phyloP scores from a whole-genome alignment of 2,113 vertebrate genomes.

The Macroglossus sobrinus region DNA sequence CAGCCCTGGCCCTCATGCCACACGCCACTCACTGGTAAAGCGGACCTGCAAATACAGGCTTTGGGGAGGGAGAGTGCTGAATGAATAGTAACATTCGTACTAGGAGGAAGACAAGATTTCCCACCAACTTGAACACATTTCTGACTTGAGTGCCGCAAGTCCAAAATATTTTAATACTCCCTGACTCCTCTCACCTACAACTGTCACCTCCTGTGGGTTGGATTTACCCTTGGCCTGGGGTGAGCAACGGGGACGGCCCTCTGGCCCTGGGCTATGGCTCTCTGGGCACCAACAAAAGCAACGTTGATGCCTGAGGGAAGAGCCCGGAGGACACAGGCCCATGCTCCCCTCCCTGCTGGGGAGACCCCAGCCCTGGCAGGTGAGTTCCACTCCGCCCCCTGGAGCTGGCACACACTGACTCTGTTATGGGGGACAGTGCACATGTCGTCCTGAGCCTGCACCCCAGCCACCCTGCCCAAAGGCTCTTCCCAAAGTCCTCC shows the following conservation, averaged over 20 bases:
- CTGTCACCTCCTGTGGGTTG: fast-evolving
- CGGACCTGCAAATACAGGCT: not conserved
- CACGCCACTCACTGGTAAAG: not conserved
- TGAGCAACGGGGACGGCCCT: not conserved
- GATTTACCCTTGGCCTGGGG: not conserved
- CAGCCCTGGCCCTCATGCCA: not conserved
- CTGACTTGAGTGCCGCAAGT: not conserved
- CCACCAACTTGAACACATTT: not conserved
- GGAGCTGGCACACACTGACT: not conserved
- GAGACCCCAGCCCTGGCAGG: not conserved
- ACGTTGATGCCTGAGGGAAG: not conserved
- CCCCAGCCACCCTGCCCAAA: too few species aligned
- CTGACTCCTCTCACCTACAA: not conserved
- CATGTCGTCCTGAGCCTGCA: not conserved
- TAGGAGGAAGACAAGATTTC: not conserved
- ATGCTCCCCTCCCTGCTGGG: not conserved
- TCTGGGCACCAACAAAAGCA: not conserved
- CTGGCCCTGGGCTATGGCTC: too few species aligned
- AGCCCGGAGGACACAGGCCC: not conserved
- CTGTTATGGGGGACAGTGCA: not conserved
- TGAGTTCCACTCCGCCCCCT: not conserved
- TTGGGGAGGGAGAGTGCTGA: not conserved
- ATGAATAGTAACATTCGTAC: not conserved
- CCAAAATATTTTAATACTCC: not conserved
- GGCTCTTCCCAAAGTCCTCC: not conserved